phyloP scores from a whole-genome alignment of 2,113 vertebrate species.

The Spizaetus ornatus region DNA sequence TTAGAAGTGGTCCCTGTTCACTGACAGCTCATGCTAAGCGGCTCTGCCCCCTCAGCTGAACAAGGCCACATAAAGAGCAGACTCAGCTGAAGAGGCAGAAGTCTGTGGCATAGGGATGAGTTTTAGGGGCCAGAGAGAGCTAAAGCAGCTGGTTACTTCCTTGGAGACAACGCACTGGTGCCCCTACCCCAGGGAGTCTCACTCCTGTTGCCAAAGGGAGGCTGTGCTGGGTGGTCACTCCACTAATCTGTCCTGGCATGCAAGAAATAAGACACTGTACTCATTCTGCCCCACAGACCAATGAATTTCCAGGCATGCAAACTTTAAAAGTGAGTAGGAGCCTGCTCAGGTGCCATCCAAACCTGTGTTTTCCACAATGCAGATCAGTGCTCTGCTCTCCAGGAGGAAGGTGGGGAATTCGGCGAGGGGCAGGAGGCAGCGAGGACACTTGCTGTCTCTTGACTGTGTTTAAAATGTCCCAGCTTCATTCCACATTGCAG shows the following conservation, averaged over 20 bases:
- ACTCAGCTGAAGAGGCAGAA: neutral
- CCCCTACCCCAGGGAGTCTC: neutral
- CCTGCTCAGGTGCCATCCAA: neutral
- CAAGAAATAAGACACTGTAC: neutral
- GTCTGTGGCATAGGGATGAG: neutral
- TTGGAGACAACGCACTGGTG: rapidly evolving
- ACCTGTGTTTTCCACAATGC: neutral
- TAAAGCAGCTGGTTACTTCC: neutral
- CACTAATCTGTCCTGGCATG: neutral
- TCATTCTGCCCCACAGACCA: neutral
- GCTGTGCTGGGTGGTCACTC: neutral
- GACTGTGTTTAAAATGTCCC: neutral
- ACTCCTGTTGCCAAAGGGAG: neutral
- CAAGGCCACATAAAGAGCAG: neutral
- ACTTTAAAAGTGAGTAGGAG: neutral
- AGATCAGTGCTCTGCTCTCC: neutral
- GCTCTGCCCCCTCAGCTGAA: neutral
- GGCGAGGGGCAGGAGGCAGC: neutral
- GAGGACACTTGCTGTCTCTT: neutral
- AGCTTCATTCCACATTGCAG: neutral
- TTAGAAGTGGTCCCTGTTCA: neutral
- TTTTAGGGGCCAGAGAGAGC: neutral
- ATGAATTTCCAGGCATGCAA: neutral
- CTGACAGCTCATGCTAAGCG: neutral
- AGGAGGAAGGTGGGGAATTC: neutral